Conservation (phyloP, 2,113 vertebrate species). For the Xiphophorus couchianus region DNA sequence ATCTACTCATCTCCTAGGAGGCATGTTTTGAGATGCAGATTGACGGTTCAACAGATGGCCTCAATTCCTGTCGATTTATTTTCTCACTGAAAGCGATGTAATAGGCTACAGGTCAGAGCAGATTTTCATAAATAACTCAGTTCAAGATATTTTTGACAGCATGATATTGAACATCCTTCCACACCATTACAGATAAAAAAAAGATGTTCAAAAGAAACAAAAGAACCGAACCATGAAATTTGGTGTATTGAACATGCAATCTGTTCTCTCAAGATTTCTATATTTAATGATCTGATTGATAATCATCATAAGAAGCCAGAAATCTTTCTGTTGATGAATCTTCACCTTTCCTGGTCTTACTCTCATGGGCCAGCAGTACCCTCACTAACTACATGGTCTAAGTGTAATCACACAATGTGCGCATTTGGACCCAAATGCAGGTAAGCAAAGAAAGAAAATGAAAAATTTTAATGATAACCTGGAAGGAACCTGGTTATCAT, state of each 20-base stretch:
- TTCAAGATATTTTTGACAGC: conserved; percentile 55
- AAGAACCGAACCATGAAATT: neutral
- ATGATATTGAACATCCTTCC: conserved; percentile 55
- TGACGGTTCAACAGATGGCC: conserved; percentile 57
- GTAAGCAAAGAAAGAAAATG: too few species aligned
- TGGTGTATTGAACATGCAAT: neutral
- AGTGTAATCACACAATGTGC: too few species aligned
- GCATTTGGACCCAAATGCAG: too few species aligned
- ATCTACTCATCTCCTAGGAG: conserved; percentile 47
- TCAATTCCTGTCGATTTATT: conserved; percentile 56
- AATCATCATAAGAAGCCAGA: neutral
- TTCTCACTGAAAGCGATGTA: conserved; percentile 42
- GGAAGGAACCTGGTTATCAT: too few species aligned
- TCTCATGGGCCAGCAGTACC: too few species aligned
- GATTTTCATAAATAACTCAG: conserved; percentile 63
- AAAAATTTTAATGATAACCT: too few species aligned
- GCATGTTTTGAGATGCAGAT: conserved; percentile 58
- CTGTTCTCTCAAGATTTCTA: neutral
- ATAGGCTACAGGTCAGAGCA: conserved; percentile 59
- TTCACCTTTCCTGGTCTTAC: neutral
- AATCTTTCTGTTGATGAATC: neutral
- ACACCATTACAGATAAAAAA: conserved; percentile 39
- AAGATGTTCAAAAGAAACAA: neutral
- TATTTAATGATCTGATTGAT: neutral
- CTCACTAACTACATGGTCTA: too few species aligned